Evolutionary conservation across 2,888 invertebrate genomes (phyloP), one percentile per base, ranked within the genome.

Genomic region (Bombylius discolor): DNA sequence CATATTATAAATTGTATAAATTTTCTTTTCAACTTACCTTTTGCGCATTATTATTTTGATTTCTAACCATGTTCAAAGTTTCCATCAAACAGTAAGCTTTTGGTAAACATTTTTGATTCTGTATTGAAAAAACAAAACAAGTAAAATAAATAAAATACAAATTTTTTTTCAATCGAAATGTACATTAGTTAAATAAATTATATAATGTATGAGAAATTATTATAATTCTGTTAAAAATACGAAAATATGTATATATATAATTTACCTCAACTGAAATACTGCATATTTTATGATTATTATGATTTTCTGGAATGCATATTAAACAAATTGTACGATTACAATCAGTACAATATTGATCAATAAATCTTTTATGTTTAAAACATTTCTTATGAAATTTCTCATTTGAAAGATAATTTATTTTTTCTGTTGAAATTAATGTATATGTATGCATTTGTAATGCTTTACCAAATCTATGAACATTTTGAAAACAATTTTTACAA

Each of bases 401-500:
- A 66, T 48, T 4, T 48, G 23, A 62, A 61, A 31, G 56, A 14
- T 36, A 45, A 5, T 60, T 42, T 14, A n/a, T 3, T 56, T 60
- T 54, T 42, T 58, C 49, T 52, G 55, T 53, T 8, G 63, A 60
- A 11, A 62, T 49, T 44, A 60, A 39, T 0, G 58, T 36, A 48
- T 63, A 8, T 12, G 51, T 45, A 56, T 73, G 72, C 13, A 58
- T 60, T 58, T 69, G 64, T 5, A 73, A 63, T 3, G 67, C 67
- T 59, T 66, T 68, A 36, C 70, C 68, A 42, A 65, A 62, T 13
- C 61, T 62, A 57, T 73, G 72, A 0, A 72, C 65, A 3, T 53
- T 58, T 0, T 65, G 63, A 49, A 69, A 73, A 56, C 72, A 73
- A 5, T 53, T 57, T 6, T 60, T 62, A 59, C 72, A 73, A 47